A percentile compares a stretch with the other conserved stretches of the same genome.
Conservation (phyloP, 1,140 invertebrate species). For the Macrotrachela quadricornifera region DNA sequence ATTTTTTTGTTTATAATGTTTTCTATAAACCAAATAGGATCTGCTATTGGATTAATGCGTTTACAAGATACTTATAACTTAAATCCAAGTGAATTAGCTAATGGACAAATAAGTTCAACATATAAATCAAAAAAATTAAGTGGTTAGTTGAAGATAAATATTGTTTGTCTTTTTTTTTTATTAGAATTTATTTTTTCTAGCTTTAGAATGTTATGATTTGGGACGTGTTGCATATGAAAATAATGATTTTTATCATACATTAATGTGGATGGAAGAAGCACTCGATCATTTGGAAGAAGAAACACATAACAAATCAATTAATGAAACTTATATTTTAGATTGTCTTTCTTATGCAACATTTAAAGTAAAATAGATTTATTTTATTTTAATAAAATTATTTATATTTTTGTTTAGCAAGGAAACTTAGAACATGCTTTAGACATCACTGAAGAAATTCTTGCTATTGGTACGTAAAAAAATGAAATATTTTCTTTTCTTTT, state of each 20-base stretch:
- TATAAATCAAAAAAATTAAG: conserved; percentile 8
- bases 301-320: conserved; percentile 34
- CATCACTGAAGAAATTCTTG: conserved; percentile 48
- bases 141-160: too few species aligned
- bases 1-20: too few species aligned
- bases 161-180: too few species aligned
- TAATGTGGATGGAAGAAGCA: conserved; percentile 82
- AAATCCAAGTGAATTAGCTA: background rate
- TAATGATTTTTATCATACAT: conserved; percentile 75
- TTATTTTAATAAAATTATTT: conserved; percentile 1
- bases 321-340: conserved; percentile 64
- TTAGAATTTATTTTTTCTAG: conserved; percentile 17
- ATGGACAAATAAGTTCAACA: conserved; percentile 31
- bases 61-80: background rate
- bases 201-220: conserved; percentile 86
- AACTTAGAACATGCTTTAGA: conserved; percentile 62
- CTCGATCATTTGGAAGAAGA: conserved; percentile 41
- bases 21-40: background rate
- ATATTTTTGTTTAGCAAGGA: conserved; percentile 40
- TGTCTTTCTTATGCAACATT: conserved; percentile 85
- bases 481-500: background rate
- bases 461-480: background rate
- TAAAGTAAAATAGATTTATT: conserved; percentile 34
- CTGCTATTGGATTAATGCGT: background rate
- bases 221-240: conserved; percentile 79